Evolutionary conservation across 2,888 invertebrate genomes (phyloP), one percentile per base, ranked within the genome.

Genomic region (Dromius quadrimaculatus): DNA sequence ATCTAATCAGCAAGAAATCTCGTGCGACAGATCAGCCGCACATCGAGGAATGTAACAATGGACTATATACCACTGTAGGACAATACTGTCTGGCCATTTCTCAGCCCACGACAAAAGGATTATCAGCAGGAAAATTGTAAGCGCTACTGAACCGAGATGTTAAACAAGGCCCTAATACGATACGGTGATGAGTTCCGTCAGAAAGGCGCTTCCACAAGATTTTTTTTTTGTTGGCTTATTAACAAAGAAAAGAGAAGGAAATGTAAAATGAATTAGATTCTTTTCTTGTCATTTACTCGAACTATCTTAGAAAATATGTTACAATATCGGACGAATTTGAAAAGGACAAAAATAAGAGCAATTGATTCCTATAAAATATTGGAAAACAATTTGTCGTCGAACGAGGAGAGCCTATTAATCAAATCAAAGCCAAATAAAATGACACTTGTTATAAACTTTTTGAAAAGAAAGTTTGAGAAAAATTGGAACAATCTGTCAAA

Each of bases 1-100:
- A n/a, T 57, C 32, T 68, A 68, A 68, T 68, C 68, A 59, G 68
- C 45, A 43, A 59, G 68, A 68, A 68, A 68, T 68, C 59, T 68
- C 45, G 13, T 19, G 20, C 68, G 45, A 45, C 68, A 68, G 59
- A 68, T 68, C 57, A 68, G 68, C 43, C 20, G 34, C 28, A 28
- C 50, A 54, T 54, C 57, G 45, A 3, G 43, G 59, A 59, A 68
- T 65, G 66, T 45, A 68, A 68, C 68, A 68, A 68, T 68, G 59
- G 68, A 65, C 65, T 34, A 65, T 65, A 65, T 47, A 65, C 38
- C 57, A 66, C 32, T 32, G 66, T 34, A 57, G 63, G 54, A 66
- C 66, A 66, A 66, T 66, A 41, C 50, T 19, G 57, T n/a, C 23
- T 20, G 28, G 54, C 57, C 66, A 66, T 66, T 66, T 66, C 66